These are phyloP conservation scores for Azorinus chamasolen DNA, from an alignment of 2,888 invertebrate species.

Conservation along the genomic window DNA sequence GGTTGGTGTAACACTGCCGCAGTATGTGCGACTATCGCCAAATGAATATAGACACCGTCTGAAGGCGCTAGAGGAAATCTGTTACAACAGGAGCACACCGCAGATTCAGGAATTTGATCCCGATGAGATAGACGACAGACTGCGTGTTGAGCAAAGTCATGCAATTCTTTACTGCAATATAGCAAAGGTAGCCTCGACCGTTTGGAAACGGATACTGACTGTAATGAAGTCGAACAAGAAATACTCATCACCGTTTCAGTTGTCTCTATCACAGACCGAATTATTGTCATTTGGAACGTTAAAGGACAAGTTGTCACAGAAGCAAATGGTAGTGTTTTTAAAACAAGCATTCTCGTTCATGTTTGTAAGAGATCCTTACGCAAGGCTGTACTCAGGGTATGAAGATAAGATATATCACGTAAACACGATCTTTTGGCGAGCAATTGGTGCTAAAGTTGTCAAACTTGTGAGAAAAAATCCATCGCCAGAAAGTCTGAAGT, in stretches of 20 bases:
- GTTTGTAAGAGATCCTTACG: slow-evolving; percentile 75
- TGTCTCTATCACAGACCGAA: not conserved
- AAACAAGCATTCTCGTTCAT: slow-evolving; percentile 59
- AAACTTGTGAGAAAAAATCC: slow-evolving; percentile 38
- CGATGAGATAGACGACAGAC: slow-evolving; percentile 8
- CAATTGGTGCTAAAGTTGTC: slow-evolving; percentile 59
- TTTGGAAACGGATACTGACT: slow-evolving; percentile 53
- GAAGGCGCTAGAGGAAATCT: no score
- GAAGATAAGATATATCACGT: slow-evolving; percentile 74
- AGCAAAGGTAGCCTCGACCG: slow-evolving; percentile 57
- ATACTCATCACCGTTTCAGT: slow-evolving; percentile 39
- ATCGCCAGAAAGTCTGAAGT: slow-evolving; percentile 33
- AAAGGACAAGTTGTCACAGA: not conserved
- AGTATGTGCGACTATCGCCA: no score
- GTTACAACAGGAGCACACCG: slow-evolving; percentile 8
- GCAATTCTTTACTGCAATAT: slow-evolving; percentile 48
- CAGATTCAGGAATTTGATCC: slow-evolving; percentile 13
- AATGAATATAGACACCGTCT: no score
- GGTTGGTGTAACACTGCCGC: no score
- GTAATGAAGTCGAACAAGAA: slow-evolving; percentile 21
- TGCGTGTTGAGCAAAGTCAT: slow-evolving; percentile 24
- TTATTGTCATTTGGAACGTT: slow-evolving; percentile 1
- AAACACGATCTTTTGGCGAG: slow-evolving; percentile 69
- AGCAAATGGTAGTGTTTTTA: slow-evolving; percentile 3
- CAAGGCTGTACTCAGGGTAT: slow-evolving; percentile 72